Conservation (phyloP, 2,113 vertebrate genomes). For the Sinocyclocheilus grahami region DNA sequence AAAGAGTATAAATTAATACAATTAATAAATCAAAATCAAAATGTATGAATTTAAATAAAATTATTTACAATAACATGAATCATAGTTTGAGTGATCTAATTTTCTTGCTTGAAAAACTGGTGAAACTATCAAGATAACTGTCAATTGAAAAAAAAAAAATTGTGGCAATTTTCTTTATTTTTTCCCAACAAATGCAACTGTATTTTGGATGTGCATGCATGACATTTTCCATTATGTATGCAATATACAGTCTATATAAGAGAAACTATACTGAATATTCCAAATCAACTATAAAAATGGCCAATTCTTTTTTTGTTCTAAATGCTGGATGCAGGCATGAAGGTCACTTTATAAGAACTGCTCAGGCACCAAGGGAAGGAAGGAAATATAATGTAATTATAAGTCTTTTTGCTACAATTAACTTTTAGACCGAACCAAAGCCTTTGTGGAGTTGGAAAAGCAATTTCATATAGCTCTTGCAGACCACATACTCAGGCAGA, state of each 20-base stretch:
- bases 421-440: slow-evolving; percentile 65
- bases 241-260: background rate
- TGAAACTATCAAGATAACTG: background rate
- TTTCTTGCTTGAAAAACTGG: background rate
- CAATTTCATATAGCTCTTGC: slow-evolving; percentile 72
- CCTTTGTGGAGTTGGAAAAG: slow-evolving; percentile 50
- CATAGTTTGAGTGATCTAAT: background rate
- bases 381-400: slow-evolving; percentile 75
- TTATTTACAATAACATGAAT: background rate
- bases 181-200: background rate
- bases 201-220: background rate
- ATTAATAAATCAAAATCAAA: slow-evolving; percentile 7
- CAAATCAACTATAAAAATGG: background rate
- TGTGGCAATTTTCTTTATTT: background rate
- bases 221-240: background rate
- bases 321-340: background rate
- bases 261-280: background rate
- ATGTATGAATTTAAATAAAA: background rate
- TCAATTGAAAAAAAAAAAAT: background rate
- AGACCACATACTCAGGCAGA: slow-evolving; percentile 58
- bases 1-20: no score
- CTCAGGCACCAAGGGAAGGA: slow-evolving; percentile 59
- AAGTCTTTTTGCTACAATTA: slow-evolving; percentile 71
- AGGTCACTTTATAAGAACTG: background rate
- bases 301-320: background rate